Percentiles rank a stretch among this genome's conserved stretches.
phyloP scores from a whole-genome alignment of 2,797 vertebrate genomes.

The Betta splendens region DNA sequence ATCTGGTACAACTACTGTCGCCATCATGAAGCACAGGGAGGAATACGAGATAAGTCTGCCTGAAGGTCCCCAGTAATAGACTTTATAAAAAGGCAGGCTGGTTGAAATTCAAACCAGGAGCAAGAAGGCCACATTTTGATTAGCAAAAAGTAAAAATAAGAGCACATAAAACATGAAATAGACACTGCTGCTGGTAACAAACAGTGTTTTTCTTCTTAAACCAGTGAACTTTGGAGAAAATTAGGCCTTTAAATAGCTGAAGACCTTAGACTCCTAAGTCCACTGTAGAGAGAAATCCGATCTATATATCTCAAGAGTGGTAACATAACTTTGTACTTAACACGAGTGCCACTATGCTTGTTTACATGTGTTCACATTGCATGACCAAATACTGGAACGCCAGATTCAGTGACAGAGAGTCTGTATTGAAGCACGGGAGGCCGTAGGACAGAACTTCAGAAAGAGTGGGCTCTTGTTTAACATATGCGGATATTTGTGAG shows the following conservation, averaged over 20 bases:
- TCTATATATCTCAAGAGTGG: constrained; percentile 27
- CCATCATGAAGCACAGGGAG: constrained; percentile 38
- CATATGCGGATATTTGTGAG: constrained; percentile 56
- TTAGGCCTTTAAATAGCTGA: constrained; percentile 20
- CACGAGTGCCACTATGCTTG: constrained; percentile 54
- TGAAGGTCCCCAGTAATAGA: constrained; percentile 54
- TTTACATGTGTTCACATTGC: constrained; percentile 53
- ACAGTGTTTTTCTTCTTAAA: constrained; percentile 26
- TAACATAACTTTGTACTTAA: constrained; percentile 26
- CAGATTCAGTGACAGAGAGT: constrained; percentile 58
- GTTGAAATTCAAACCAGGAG: constrained; percentile 57
- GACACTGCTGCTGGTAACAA: constrained; percentile 21
- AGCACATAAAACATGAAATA: constrained; percentile 39
- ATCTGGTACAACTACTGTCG: constrained; percentile 58
- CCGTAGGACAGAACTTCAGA: constrained; percentile 63
- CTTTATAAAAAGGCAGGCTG: constrained; percentile 46
- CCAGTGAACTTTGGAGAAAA: constrained; percentile 16
- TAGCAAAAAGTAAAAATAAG: constrained; percentile 52
- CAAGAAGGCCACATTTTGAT: constrained; percentile 47
- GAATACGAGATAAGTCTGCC: constrained; percentile 59
- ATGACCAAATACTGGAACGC: constrained; percentile 57
- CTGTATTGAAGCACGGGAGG: constrained; percentile 56
- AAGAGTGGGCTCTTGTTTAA: constrained; percentile 54
- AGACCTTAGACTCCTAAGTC: constrained; percentile 35
- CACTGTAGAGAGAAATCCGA: constrained; percentile 32